Conservation (phyloP, 2,113 vertebrate species). For the Esox niger region DNA sequence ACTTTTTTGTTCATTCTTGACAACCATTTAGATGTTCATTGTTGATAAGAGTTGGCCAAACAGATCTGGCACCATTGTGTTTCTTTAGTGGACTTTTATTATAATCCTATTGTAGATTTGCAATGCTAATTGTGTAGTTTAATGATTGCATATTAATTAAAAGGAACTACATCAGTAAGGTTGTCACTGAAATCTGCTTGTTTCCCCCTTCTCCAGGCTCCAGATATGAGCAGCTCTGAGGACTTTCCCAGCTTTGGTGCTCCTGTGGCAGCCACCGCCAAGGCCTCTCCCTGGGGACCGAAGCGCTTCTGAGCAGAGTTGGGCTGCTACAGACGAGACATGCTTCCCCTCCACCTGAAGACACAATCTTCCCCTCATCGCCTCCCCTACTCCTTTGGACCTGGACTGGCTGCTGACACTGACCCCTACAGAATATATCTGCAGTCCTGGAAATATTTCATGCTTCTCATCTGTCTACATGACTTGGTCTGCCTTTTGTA, state of each 20-base stretch:
- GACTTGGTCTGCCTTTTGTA: conserved; percentile 35
- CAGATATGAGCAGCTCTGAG: conserved; percentile 98
- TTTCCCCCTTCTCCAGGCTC: conserved; percentile 74
- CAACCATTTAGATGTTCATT: no score
- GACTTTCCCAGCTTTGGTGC: conserved; percentile 98
- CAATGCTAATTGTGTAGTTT: not conserved
- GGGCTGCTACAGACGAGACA: conserved; percentile 36
- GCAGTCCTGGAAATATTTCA: conserved; percentile 54
- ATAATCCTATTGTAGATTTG: not conserved
- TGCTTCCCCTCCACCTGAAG: conserved; percentile 32
- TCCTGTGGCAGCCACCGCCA: conserved; percentile 84
- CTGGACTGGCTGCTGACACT: conserved; percentile 65
- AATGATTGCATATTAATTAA: not conserved
- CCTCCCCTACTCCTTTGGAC: conserved; percentile 39
- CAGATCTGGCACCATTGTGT: no score
- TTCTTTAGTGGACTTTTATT: no score
- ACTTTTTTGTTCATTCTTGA: no score
- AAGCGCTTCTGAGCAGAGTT: conserved; percentile 90
- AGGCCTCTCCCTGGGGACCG: conserved; percentile 94
- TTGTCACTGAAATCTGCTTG: not conserved
- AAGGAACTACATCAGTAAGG: not conserved
- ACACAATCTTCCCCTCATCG: conserved; percentile 53
- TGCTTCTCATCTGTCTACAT: conserved; percentile 38
- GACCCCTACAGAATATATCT: conserved; percentile 40
- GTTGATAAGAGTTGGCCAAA: no score